Conservation (phyloP, 2,113 vertebrate species). For the Hippocampus mohnikei region DNA sequence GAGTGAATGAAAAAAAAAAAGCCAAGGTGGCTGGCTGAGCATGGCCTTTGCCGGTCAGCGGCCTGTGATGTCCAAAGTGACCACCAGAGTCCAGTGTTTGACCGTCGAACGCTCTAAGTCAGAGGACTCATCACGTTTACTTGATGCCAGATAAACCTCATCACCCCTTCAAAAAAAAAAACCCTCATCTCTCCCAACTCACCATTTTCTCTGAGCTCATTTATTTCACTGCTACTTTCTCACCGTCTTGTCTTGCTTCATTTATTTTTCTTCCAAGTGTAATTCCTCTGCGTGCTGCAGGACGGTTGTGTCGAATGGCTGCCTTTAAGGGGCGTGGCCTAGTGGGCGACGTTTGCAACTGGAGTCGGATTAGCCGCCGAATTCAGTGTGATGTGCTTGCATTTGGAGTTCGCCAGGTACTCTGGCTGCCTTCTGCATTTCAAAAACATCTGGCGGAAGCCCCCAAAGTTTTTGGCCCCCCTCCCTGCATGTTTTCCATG, state of each 20-base stretch:
- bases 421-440: no score
- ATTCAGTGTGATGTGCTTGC: not conserved
- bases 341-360: no score
- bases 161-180: no score
- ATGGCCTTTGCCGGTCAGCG: not conserved
- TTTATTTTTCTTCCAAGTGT: not conserved
- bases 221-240: not conserved
- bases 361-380: no score
- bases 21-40: not conserved
- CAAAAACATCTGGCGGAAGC: no score
- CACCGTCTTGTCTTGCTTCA: not conserved
- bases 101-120: conserved; percentile 30
- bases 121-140: conserved; percentile 11
- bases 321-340: no score
- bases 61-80: conserved; percentile 20
- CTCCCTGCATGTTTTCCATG: no score
- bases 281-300: no score
- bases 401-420: no score
- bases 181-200: not conserved
- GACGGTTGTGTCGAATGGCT: no score
- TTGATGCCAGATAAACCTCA: conserved; percentile 5
- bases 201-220: not conserved
- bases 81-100: conserved; percentile 71
- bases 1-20: no score
- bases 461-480: no score